A percentile compares a stretch with the other conserved stretches of the same genome.
Conservation (phyloP, 2,797 vertebrate genomes). For the Cephalopachus bancanus region DNA sequence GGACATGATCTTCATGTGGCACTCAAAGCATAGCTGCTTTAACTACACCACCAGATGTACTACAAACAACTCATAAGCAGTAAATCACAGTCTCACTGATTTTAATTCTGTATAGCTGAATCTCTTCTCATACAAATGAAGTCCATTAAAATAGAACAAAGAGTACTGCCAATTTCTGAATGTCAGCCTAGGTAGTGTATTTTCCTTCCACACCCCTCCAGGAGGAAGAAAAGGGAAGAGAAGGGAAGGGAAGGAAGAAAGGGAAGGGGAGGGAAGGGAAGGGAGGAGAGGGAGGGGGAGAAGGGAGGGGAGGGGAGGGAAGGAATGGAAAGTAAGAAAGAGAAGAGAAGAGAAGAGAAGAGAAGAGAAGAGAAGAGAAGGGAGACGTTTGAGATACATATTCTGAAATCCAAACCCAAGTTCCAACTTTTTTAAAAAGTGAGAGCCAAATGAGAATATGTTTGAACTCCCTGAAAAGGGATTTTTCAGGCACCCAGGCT, state of each 20-base stretch:
- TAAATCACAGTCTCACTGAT: neutral
- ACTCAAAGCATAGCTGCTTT: neutral
- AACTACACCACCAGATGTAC: neutral
- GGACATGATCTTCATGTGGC: neutral
- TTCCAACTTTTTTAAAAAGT: neutral
- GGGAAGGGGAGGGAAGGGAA: neutral
- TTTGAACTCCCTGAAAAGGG: neutral
- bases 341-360: rapidly evolving
- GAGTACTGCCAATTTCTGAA: neutral
- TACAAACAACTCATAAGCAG: neutral
- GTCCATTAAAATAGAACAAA: neutral
- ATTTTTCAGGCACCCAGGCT: neutral
- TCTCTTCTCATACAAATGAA: conserved; percentile 8
- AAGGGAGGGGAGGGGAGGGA: neutral
- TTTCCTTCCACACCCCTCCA: neutral
- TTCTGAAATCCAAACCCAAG: conserved; percentile 11
- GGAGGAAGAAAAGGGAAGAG: neutral
- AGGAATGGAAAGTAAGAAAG: neutral
- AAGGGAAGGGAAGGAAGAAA: neutral
- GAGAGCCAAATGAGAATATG: neutral
- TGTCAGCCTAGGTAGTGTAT: neutral
- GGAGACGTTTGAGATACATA: neutral
- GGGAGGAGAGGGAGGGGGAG: too few relatives aligned
- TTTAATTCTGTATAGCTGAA: neutral
- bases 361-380: rapidly evolving